Base-by-base conservation (phyloP, 2,797 vertebrate genomes). In the Pristis pectinata region DNA sequence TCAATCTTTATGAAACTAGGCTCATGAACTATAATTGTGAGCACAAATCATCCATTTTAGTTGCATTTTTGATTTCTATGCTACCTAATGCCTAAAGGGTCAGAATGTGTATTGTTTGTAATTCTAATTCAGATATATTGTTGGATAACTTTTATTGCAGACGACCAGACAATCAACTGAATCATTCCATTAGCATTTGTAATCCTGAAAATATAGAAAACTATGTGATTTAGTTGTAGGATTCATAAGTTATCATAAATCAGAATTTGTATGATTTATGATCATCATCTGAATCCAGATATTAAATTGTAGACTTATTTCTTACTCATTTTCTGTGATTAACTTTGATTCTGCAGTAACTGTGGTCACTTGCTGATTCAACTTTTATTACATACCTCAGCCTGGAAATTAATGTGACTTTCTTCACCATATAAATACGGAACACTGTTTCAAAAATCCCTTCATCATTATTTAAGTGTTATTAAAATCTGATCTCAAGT, bases 31-130 rank as follows among this genome's bases (percentile, higher is more conserved):
- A 2, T 53, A 49, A 53, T 44, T 83, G 80, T 77, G 30, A 13
- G 74, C 6, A 41, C 19, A 83, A 82, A 34, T 87, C 82, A 56
- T 87, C 7, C 22, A 13, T 34, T 87, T 59, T 87, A 34, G 56
- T 3, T n/a, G 13, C 87, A 59, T 34, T 85, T 59, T 87, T 87
- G 10, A 59, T 87, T 87, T 87, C 1, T 34, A 19, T 87, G 41
- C 27, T 30, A 87, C 34, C 30, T 17, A 59, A 9, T 59, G 83
- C 30, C 27, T 87, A 27, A 85, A 85, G 27, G 53, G 27, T 56
- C 83, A 17, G 56, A 59, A 87, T n/a, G 83, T 87, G 83, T 87
- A 87, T 59, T 87, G 5, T 59, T 87, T 87, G 83, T 59, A 59
- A 87, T 59, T 34, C 53, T 34, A 56, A 87, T 87, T 87, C 53